Evolutionary conservation across 2,113 vertebrate species (phyloP).

Genomic region (Suricata suricatta): DNA sequence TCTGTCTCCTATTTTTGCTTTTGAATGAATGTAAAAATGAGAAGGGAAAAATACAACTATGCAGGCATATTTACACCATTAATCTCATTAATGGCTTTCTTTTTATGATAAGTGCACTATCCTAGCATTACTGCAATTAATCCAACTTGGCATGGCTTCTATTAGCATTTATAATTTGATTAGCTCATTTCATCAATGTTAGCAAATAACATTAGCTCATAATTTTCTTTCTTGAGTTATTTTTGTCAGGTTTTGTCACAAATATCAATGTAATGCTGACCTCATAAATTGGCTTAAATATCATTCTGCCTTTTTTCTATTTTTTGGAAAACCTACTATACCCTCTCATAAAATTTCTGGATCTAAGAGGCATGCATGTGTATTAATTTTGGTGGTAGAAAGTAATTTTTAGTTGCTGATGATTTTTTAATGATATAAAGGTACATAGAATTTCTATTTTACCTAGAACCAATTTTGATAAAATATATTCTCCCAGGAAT

Average conservation of each 20-base stretch:
- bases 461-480: neutral
- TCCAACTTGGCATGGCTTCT: neutral
- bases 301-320: neutral
- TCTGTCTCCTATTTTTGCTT: neutral
- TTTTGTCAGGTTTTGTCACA: neutral
- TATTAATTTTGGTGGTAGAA: neutral
- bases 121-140: neutral
- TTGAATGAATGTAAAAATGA: neutral
- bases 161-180: neutral
- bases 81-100: neutral
- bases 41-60: neutral
- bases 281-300: neutral
- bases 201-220: neutral
- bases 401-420: neutral
- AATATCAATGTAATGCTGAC: neutral
- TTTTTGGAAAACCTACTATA: neutral
- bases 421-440: neutral
- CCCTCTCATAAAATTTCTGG: neutral
- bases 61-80: neutral
- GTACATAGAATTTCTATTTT: neutral
- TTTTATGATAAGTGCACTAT: neutral
- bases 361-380: neutral
- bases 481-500: neutral
- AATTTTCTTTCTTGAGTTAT: neutral
- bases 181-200: neutral